Percentiles rank a stretch among this genome's conserved stretches.
Evolutionary conservation across 2,113 vertebrate genomes (phyloP).

Genomic region (Patagioenas fasciata): DNA sequence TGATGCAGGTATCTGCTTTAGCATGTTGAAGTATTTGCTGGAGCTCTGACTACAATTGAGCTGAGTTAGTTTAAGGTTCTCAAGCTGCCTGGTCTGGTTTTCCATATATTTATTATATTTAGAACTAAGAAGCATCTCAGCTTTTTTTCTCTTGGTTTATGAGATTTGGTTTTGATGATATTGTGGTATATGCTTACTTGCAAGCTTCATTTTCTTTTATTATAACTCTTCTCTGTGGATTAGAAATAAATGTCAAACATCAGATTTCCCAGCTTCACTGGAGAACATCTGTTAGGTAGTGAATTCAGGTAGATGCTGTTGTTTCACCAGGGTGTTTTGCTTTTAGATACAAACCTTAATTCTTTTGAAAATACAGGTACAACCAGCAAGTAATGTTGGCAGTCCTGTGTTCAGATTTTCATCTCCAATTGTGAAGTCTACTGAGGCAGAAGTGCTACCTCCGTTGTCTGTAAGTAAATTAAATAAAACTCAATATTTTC

Average conservation of each 20-base stretch:
- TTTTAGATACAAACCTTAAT: slow-evolving; percentile 3
- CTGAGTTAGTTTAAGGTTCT: background rate
- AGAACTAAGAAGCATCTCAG: background rate
- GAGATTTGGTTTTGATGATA: background rate
- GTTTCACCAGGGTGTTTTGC: background rate
- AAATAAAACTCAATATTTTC: background rate
- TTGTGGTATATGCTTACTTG: background rate
- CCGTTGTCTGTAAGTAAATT: slow-evolving; percentile 86
- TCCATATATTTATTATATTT: background rate
- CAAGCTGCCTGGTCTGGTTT: background rate
- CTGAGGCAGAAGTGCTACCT: slow-evolving; percentile 85
- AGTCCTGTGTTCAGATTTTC: slow-evolving; percentile 90
- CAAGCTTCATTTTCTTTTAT: background rate
- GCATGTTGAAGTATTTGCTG: background rate
- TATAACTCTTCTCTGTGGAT: background rate
- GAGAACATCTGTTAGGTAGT: background rate
- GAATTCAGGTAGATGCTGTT: background rate
- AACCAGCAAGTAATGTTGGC: slow-evolving; percentile 65
- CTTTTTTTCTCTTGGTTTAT: background rate
- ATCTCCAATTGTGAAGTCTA: slow-evolving; percentile 95
- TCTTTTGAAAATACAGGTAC: slow-evolving; percentile 70
- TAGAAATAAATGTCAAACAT: background rate
- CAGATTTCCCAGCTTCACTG: background rate
- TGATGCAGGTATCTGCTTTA: background rate
- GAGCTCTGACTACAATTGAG: background rate